Base-by-base conservation (phyloP, 2,797 vertebrate genomes). In the Rhinophrynus dorsalis region DNA sequence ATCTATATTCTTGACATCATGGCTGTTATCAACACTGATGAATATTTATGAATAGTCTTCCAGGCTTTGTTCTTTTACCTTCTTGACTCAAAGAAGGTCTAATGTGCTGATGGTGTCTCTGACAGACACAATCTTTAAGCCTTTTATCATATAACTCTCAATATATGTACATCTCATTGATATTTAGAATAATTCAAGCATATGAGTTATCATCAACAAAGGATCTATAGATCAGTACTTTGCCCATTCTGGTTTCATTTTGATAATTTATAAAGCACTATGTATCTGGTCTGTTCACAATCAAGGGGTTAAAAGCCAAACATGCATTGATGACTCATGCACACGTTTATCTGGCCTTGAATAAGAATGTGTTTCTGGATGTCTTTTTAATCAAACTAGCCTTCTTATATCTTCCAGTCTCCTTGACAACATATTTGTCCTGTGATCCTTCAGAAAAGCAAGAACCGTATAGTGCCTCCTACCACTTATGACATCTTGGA, bases 341-440 rank as follows among this genome's bases (percentile, higher is more conserved):
- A 51, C 26, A 1, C 24, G 17, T 66, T 66, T 59, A 73, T 73
- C 35, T 60, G 55, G 62, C 69, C 60, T 59, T 73, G 55, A 73
- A 73, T 66, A 73, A 59, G 45, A 73, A 66, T 59, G 55, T 29
- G 35, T 40, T 64, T 50, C 40, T 40, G 42, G 59, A 63, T 55
- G 50, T 45, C 59, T 56, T 71, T 55, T 48, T 71, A 64, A 72
- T 65, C 44, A 72, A 59, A 72, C 33, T 65, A 40, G 23, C 40
- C 35, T 56, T 50, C 45, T 21, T 55, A 55, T 63, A 71, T 71
- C 23, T 48, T 21, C 45, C 30, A 56, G 69, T 65, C 69, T 59
- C 61, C 61, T 66, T 66, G 69, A 66, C 69, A 73, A 73, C 69
- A 65, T 72, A 72, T 65, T 37, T 65, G n/a, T 27, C 47, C 42